Evolutionary conservation across 30 jellyfish, hydroid and myxozoan genomes (phyloP), one percentile per base, ranked within the genome.

Genomic region (Cassiopea xamachana): DNA sequence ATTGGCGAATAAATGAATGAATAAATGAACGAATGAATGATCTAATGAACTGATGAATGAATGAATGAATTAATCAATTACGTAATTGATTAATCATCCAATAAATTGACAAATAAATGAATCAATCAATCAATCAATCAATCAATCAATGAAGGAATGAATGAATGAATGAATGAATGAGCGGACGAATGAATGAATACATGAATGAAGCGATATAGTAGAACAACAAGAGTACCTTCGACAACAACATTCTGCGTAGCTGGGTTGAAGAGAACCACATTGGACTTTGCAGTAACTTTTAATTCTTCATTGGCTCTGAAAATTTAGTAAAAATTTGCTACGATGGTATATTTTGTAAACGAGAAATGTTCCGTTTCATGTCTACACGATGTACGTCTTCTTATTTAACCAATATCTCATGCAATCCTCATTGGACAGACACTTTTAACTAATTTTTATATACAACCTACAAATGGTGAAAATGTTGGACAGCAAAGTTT

Each of bases 261-360:
- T 3, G 99, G 99, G 89, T 84, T 67, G 69, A 95, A 95, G 55
- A 95, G 81, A 55, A 95, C 97, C 83, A 91, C 92, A 2, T 74
- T 91, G 69, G 99, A 95, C 16, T 83, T 83, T 9, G 99, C 97
- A 0, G 98, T 89, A 5, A 95, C 79, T 59, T 75, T 39, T 8
- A 95, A 69, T 60, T 91, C 98, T 71, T 95, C 99, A 48, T 84
- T 72, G 3, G 91, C 78, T 49, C 97, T 95, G 74, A 16, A 64
- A 64, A 64, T 3, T 64, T 17, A 64, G 0, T 4, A 14, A 64
- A 64, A 9, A 0, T n/a, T 64, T 27, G 39, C 39, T 27, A 27
- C 39, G 39, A 27, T 27, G 0, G 0, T 27, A 27, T 27, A 27
- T 0, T 27, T 27, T 27, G 39, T 27, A 0, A 27, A 27, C 0